Evolutionary conservation across 2,113 vertebrate genomes (phyloP), one percentile per base, ranked within the genome.

Genomic region (Proterorhinus semilunaris): DNA sequence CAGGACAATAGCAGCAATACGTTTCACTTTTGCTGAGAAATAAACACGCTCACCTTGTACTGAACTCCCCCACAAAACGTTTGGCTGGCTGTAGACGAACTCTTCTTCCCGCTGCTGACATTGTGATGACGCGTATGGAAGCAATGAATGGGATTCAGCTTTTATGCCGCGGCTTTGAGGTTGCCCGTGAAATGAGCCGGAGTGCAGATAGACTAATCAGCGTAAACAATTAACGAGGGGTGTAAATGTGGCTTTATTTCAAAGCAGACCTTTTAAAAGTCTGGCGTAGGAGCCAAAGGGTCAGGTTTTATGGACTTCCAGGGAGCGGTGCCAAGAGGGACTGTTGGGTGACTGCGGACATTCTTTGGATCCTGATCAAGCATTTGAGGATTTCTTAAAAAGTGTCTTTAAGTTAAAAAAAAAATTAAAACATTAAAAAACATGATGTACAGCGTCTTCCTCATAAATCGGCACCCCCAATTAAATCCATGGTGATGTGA

Each of bases 101-200:
- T 59, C 45, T 55, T 6, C 62, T 62, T 57, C 67, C 47, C n/a
- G 42, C 64, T 27, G 59, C 48, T 45, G 13, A 49, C 68, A 44
- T 50, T 62, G 16, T 72, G 69, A 79, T 75, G 76, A 68, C 69
- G 48, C 43, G 11, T 43, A 58, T 83, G 81, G 84, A 58, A 17
- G 63, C 67, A 15, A 79, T 46, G 71, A 70, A 75, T 73, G 69
- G 51, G 77, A 77, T 83, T 83, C 79, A 75, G 72, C 73, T 80
- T 62, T 72, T 75, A 62, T 83, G 67, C 76, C 76, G 61, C 55
- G 16, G 68, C 63, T 59, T 75, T 83, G 72, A 80, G 81, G 79
- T 81, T 83, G 67, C 10, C 10, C 13, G 16, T 68, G 62, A 75
- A 62, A 78, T 69, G 65, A 75, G 58, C 64, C 7, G 46, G 75